Conservation (phyloP, 2,888 invertebrate species). For the Caenorhabditis sp. region DNA sequence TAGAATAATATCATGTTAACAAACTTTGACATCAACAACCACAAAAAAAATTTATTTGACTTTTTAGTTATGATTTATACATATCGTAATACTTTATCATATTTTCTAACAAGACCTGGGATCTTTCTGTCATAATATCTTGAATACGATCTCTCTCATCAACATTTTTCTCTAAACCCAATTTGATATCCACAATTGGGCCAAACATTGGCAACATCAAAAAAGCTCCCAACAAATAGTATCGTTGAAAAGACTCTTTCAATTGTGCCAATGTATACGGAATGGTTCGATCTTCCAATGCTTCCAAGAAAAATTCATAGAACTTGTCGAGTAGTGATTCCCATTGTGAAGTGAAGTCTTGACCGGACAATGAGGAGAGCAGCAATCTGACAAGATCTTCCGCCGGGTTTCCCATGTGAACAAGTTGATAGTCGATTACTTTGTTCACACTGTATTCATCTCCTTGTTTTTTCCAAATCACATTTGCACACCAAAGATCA, state of each 20-base stretch:
- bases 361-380: slow-evolving; percentile 32
- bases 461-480: slow-evolving; percentile 20
- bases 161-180: not conserved
- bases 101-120: slow-evolving; percentile 18
- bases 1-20: no score
- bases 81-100: not conserved
- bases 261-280: slow-evolving; percentile 46
- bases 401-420: slow-evolving; percentile 41
- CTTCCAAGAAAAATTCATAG: slow-evolving; percentile 35
- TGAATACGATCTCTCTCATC: not conserved
- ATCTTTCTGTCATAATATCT: slow-evolving; percentile 13
- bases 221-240: slow-evolving; percentile 12
- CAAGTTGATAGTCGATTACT: slow-evolving; percentile 37
- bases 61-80: not conserved
- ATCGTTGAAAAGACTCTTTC: slow-evolving; percentile 23
- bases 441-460: slow-evolving; percentile 1
- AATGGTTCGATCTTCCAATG: slow-evolving; percentile 12
- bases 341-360: slow-evolving; percentile 31
- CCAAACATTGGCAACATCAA: slow-evolving; percentile 21
- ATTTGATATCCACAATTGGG: slow-evolving; percentile 21
- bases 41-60: not conserved
- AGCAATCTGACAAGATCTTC: slow-evolving; percentile 42
- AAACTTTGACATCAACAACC: no score
- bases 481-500: slow-evolving; percentile 41
- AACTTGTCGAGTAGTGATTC: slow-evolving; percentile 35